Base-by-base conservation (phyloP, 2,113 vertebrate species). In the Cyprinodon variegatus region DNA sequence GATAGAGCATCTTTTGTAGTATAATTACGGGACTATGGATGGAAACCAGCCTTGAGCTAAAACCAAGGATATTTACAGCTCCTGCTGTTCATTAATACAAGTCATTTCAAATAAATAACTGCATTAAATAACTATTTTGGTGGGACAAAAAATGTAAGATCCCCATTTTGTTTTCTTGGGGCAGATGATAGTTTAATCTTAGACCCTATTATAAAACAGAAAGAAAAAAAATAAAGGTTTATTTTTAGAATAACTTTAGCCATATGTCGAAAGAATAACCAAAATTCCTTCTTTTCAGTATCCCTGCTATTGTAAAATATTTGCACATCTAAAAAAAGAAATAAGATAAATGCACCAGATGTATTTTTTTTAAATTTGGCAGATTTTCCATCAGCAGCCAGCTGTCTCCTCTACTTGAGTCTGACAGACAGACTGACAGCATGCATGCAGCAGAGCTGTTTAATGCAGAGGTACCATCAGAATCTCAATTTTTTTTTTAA, bases 391-490 rank as follows among this genome's bases (percentile, higher is more conserved):
- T 83, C 88, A 84, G 83, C 86, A 83, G 88, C 86, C 79, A 62
- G 86, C 83, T 39, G 81, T 90, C 87, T 83, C 43, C 61, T 84
- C 92, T 86, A 90, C 92, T 83, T 75, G 87, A 90, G 87, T 85
- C 82, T 72, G 87, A 88, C 82, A 84, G 87, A 88, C 82, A 84
- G 77, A 75, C 86, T 78, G 77, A 86, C 87, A 83, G 85, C 78
- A 83, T 82, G 81, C 87, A 94, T 93, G 93, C 93, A 93, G 86
- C 78, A 84, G 74, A 92, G 87, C 88, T 91, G 92, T 92, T 93
- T 91, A 79, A 87, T 89, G 88, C 92, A 92, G 90, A 92, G 93
- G 94, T 94, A 93, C 90, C 88, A 82, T 87, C 79, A 79, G 78
- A 57, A 20, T n/a, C 17, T 90, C 84, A 86, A 79, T 78, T 82